Base-by-base conservation (phyloP, 37 sponge, comb jelly and placozoan species). In the Ianthella basta region DNA sequence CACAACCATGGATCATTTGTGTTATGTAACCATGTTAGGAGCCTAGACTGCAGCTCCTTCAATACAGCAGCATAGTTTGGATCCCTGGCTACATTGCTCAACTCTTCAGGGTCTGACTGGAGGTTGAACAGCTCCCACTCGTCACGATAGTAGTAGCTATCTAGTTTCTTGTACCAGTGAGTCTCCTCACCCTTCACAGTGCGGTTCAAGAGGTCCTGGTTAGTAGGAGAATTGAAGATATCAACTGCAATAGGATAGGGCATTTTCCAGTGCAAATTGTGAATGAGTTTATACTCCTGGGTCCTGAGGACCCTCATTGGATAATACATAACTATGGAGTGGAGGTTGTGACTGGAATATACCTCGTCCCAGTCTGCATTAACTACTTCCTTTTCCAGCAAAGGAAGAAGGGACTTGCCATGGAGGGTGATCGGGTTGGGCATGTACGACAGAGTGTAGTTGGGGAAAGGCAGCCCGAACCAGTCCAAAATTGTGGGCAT, bases 1-100 rank as follows among this genome's bases (percentile, higher is more conserved):
- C 93, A 93, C 1, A 86, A n/a, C 93, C 93, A 93, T 13, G 93
- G 93, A 55, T 93, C 93, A 73, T 89, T 84, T 30, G 93, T 93
- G 4, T 80, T 64, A 20, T 36, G 66, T 60, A 87, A 87, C 93
- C 93, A 93, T 41, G 80, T 36, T 1, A 66, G 50, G 36, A 93
- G 50, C 65, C 68, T 80, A 15, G 66, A 30, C 82, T 89, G 78
- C 59, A 93, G 39, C 3, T 82, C 85, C 13, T 23, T 37, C 25
- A 89, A 59, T 0, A 86, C 25, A 5, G 55, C 37, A 29, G 25
- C 34, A 55, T 86, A 79, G 8, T 59, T 13, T 27, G 90, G 68
- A 29, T 79, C 93, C 59, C 32, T 56, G 0, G 79, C 90, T 29
- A 93, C 20, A 60, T 93, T 93, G 30, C 78, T 82, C 27, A 83